phyloP scores from a whole-genome alignment of 2,888 invertebrate species.

The Autographa gamma region DNA sequence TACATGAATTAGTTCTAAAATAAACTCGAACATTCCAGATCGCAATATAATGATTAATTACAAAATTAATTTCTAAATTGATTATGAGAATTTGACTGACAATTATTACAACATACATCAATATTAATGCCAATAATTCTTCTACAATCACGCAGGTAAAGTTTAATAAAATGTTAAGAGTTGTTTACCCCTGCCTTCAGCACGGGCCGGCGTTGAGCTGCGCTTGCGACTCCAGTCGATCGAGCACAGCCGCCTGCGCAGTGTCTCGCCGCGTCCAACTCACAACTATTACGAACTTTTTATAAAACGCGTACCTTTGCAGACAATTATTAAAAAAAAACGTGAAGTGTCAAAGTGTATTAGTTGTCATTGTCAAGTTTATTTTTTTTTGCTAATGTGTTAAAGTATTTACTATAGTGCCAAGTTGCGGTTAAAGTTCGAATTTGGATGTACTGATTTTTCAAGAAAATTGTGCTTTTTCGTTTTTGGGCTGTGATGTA shows the following conservation, averaged over 20 bases:
- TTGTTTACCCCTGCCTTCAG: slow-evolving; percentile 70
- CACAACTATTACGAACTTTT: slow-evolving; percentile 75
- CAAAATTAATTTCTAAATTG: not conserved
- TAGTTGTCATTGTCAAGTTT: slow-evolving; percentile 36
- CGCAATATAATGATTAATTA: too few relatives aligned
- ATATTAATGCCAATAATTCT: not conserved
- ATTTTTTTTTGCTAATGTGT: slow-evolving; percentile 59
- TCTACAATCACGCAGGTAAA: slow-evolving; percentile 17
- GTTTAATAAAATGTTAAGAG: slow-evolving; percentile 66
- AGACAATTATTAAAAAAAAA: slow-evolving; percentile 53
- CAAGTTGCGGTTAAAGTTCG: slow-evolving; percentile 81
- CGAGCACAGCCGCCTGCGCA: slow-evolving; percentile 79
- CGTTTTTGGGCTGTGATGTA: slow-evolving; percentile 48
- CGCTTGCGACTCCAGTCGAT: slow-evolving; percentile 85
- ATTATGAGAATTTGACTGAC: not conserved
- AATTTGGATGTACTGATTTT: slow-evolving; percentile 71
- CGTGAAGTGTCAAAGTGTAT: slow-evolving; percentile 70
- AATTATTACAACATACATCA: not conserved
- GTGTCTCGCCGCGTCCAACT: slow-evolving; percentile 69
- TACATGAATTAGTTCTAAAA: too few relatives aligned
- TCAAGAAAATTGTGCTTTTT: slow-evolving; percentile 60
- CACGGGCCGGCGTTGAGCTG: slow-evolving; percentile 74
- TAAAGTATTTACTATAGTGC: slow-evolving; percentile 70
- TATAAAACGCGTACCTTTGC: slow-evolving; percentile 66
- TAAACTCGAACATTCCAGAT: too few relatives aligned